Base-by-base conservation (phyloP, 1,140 invertebrate genomes). In the Drosophila tsacasi region DNA sequence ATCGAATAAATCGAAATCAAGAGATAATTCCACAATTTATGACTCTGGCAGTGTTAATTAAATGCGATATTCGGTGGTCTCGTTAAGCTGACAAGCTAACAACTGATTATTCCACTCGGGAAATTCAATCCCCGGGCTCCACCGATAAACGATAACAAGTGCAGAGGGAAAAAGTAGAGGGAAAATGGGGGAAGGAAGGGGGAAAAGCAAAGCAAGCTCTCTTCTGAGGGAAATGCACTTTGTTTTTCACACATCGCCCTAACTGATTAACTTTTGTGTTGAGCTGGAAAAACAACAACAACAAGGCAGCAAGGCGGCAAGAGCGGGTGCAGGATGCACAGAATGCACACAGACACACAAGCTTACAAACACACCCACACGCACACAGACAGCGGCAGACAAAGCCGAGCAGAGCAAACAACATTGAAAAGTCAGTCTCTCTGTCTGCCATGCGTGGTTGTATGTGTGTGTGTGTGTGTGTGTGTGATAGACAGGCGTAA, bases 191-290 rank as follows among this genome's bases (percentile, higher is more conserved):
- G 10, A 7, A 19, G n/a, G 37, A 10, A 5, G 19, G 44, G 25
- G 23, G 15, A 1, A 23, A 37, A 23, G 35, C 35, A 12, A 37
- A 19, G 64, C n/a, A n/a, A n/a, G 61, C 52, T 40, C 50, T 40
- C 37, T 19, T 19, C 25, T 52, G 39, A 76, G 75, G 75, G 73
- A 77, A 91, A 91, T 91, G 83, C 86, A 91, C 83, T 91, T 91
- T 91, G 86, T 87, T 91, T 91, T 91, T 91, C 86, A 91, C 86
- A 91, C 86, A 91, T 91, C 82, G 81, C 86, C 79, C 82, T 76
- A 81, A 90, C 86, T 91, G 86, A 91, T 91, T 91, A 91, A 91
- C 87, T 91, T 90, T 91, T 91, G 78, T 81, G 79, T 74, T 90
- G 74, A 89, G 81, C 81, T 78, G 69, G 50, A 84, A 83, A 75